Base-by-base conservation (phyloP, 2,113 vertebrate genomes). In the Patagioenas fasciata region DNA sequence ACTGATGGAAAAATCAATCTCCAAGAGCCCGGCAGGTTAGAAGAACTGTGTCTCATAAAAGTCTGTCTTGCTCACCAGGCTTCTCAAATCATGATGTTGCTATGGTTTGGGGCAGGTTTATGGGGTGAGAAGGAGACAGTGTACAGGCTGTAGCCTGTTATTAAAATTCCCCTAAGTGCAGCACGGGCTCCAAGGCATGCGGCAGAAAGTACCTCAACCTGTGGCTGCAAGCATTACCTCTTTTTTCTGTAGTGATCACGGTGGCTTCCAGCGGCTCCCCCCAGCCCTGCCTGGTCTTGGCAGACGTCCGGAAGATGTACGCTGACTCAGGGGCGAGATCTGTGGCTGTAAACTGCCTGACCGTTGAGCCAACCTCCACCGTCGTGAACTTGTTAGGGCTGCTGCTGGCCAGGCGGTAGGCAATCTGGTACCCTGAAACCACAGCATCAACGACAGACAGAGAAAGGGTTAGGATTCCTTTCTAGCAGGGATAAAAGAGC, bases 221-320 rank as follows among this genome's bases (percentile, higher is more conserved):
- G 11, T 0, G 17, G 31, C 80, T 32, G 36, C 14, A 14, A 53
- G 34, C 29, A 31, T 98, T 97, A 99, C 99, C 99, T 99, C 99
- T 98, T 80, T 98, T 99, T 88, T 99, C 99, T 0, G 99, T 99
- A 32, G 99, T 99, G 95, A 99, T 98, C 89, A 99, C 99, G 2
- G 99, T 98, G 62, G 99, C 99, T 85, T 99, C 98, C 93, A 99
- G 98, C 2, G 98, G 98, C 40, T 98, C 96, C 1, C 99, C 99
- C 99, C 99, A 99, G 96, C 99, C 99, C 95, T 99, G 98, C n/a
- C 99, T 97, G 1, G 99, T 99, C 96, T 99, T 99, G 95, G 99
- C 99, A 0, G 98, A 98, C 6, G 99, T 98, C 54, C 98, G 97
- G 95, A 99, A 99, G 94, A 99, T 65, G 74, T 99, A 99, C 0